Percentiles rank a stretch among this genome's conserved stretches.
Conservation (phyloP, 2,113 vertebrate genomes). For the Anseranas semipalmata region DNA sequence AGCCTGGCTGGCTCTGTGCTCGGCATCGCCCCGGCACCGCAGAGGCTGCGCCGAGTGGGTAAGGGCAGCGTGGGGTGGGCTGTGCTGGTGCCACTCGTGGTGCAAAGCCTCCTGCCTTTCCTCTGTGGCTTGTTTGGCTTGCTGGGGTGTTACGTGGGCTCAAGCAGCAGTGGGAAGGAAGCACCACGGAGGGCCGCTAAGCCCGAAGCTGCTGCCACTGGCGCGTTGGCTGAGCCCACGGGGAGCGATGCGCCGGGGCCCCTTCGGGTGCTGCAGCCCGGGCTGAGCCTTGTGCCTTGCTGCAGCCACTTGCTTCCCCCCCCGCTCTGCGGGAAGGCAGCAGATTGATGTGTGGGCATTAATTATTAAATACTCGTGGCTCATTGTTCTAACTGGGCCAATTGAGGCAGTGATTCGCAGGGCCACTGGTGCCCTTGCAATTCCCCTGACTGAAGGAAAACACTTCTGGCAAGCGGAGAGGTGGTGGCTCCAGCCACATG, state of each 20-base stretch:
- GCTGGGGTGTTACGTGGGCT: rapidly evolving
- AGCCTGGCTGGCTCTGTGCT: rapidly evolving
- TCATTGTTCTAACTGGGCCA: slow-evolving; percentile 19
- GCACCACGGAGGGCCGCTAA: rapidly evolving
- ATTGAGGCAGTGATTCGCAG: slow-evolving; percentile 17
- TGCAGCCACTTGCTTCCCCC: not conserved
- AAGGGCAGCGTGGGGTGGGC: rapidly evolving
- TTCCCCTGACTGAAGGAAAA: not conserved
- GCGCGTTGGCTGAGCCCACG: not conserved
- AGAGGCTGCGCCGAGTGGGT: rapidly evolving
- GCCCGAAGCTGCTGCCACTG: not conserved
- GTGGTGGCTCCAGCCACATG: not conserved
- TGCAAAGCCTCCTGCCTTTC: not conserved
- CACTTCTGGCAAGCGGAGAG: not conserved
- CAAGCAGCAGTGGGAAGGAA: rapidly evolving
- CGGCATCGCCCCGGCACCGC: rapidly evolving
- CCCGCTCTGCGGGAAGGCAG: not conserved
- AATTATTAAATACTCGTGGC: slow-evolving; percentile 46
- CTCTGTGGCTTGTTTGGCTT: not conserved
- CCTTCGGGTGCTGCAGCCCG: not conserved
- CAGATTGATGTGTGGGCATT: not conserved
- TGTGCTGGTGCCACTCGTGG: not conserved
- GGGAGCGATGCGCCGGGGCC: not conserved
- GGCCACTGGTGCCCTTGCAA: not conserved
- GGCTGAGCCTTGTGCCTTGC: not conserved